Base-by-base conservation (phyloP, 2,888 invertebrate genomes). In the Phorcus lineatus region DNA sequence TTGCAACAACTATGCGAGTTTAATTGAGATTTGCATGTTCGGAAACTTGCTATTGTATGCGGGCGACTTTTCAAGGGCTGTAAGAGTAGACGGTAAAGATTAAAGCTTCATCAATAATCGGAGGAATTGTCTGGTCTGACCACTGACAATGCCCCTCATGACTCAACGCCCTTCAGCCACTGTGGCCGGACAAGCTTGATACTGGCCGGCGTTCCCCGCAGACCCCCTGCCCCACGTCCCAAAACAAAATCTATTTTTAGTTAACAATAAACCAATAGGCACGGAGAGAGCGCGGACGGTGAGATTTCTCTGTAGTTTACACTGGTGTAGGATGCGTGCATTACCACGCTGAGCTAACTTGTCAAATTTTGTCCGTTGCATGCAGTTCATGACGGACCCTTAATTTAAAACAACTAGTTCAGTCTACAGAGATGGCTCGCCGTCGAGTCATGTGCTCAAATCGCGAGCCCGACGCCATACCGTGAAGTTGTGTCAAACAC, bases 181-280 rank as follows among this genome's bases (percentile, higher is more conserved):
- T 36, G 40, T 31, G 19, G 11, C 70, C 28, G 36, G 36, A 19
- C 36, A 36, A 40, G n/a, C 70, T n/a, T 36, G 70, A 70, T 47
- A 70, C 70, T 70, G 70, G 36, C 70, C 70, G 40, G 36, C 70
- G 40, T 36, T 19, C 36, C 36, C 19, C 17, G 9, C 36, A 19
- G 40, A 36, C 70, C 70, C 40, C 70, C 70, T 24, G 67, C 67
- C 36, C 70, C 70, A 9, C 57, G 22, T 36, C 70, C 36, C 70
- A 70, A 70, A 70, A 70, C 70, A 70, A 70, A 70, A 70, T 70
- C 70, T 70, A 70, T 70, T 70, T 70, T 70, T 70, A 70, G 70
- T 70, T 36, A 70, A 70, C 70, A 70, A 70, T 70, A 36, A 70
- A 40, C 70, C 70, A 70, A 70, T 70, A 70, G 70, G n/a, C 70